phyloP scores from a whole-genome alignment of 2,888 invertebrate genomes.

The Nesidiocoris tenuis region DNA sequence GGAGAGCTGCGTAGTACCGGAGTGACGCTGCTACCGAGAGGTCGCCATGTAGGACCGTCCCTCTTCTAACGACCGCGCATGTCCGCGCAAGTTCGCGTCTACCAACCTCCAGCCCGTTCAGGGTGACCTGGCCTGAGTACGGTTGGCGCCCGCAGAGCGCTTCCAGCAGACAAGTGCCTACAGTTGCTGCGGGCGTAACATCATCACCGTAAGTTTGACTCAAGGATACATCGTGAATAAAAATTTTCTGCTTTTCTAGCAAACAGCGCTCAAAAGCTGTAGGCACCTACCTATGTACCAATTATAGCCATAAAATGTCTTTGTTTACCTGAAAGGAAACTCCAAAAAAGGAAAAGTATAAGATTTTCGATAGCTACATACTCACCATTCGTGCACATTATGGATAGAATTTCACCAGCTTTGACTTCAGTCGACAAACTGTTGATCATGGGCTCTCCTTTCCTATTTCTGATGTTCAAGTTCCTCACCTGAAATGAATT shows the following conservation, averaged over 20 bases:
- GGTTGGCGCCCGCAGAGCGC: conserved; percentile 74
- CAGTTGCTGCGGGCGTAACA: conserved; percentile 60
- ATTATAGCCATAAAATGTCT: no score
- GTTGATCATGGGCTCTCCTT: conserved; percentile 62
- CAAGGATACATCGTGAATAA: no score
- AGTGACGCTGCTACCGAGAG: conserved; percentile 90
- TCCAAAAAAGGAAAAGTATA: no score
- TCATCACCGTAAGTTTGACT: no score
- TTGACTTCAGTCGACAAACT: conserved; percentile 84
- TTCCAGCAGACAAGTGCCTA: conserved; percentile 63
- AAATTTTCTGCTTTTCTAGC: no score
- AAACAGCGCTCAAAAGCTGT: no score
- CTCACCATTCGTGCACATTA: conserved; percentile 75
- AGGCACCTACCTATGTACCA: no score
- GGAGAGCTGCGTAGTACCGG: conserved; percentile 59
- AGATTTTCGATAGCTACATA: no score
- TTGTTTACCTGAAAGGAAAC: no score
- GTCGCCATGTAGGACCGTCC: conserved; percentile 75
- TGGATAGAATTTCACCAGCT: conserved; percentile 86
- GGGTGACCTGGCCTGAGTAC: conserved; percentile 60
- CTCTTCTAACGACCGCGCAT: conserved; percentile 73
- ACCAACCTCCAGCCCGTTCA: conserved; percentile 82
- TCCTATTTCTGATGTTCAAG: conserved; percentile 64
- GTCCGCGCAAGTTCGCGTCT: conserved; percentile 68
- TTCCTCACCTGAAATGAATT: conserved; percentile 59